These are phyloP conservation scores for Vollenhovia emeryi DNA, from an alignment of 1,140 invertebrate species.

Conservation along the genomic window DNA sequence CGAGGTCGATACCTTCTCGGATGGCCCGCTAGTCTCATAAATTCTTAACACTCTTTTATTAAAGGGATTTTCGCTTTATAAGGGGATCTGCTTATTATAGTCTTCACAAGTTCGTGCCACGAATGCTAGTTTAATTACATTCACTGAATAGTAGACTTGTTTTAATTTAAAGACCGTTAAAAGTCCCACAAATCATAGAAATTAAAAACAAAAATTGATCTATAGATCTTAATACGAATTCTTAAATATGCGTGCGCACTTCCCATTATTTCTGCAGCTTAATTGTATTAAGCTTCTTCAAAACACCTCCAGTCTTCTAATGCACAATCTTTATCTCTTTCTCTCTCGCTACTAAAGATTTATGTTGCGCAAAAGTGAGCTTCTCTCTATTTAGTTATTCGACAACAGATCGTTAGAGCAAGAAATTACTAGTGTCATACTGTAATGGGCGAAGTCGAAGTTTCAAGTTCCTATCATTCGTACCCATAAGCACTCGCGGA, in stretches of 20 bases:
- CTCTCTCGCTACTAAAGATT: background rate
- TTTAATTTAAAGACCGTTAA: background rate
- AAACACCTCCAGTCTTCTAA: background rate
- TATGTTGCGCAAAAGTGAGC: background rate
- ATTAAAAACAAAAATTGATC: background rate
- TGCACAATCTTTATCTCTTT: background rate
- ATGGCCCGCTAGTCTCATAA: background rate
- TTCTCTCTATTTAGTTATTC: background rate
- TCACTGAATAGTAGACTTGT: background rate
- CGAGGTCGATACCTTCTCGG: background rate
- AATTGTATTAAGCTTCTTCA: background rate
- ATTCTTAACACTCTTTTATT: background rate
- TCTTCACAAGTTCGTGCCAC: background rate
- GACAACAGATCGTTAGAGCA: constrained; percentile 12
- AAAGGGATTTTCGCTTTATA: background rate
- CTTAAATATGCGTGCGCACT: background rate
- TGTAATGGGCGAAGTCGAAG: background rate
- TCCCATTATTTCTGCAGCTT: background rate
- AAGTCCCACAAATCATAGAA: background rate
- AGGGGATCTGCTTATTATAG: background rate
- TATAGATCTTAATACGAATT: background rate
- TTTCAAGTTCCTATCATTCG: background rate
- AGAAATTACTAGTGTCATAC: background rate
- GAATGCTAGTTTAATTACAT: background rate
- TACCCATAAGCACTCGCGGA: background rate